Percentiles rank a stretch among this genome's conserved stretches.
These are phyloP conservation scores for Yponomeuta sedellus DNA, from an alignment of 2,888 invertebrate genomes.

Conservation along the genomic window DNA sequence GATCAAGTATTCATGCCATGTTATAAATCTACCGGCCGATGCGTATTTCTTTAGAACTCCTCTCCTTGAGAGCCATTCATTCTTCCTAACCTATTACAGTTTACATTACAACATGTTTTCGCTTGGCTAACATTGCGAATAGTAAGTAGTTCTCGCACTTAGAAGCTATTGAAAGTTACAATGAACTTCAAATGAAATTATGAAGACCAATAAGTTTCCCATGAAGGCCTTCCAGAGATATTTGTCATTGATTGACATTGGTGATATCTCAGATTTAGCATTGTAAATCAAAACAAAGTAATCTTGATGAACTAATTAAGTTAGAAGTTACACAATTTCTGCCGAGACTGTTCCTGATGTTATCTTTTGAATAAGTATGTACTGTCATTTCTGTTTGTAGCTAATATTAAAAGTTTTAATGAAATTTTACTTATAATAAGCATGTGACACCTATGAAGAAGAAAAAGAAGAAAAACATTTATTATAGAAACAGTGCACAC, in stretches of 20 bases:
- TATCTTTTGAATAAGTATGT: neutral
- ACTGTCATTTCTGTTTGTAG: no score
- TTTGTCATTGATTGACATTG: slow-evolving; percentile 24
- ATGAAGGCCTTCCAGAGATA: neutral
- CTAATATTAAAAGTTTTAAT: no score
- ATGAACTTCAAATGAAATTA: neutral
- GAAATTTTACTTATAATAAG: no score
- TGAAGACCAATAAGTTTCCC: neutral
- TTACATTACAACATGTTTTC: neutral
- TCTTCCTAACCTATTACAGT: neutral
- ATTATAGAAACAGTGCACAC: no score
- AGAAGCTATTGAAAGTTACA: neutral
- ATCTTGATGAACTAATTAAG: neutral
- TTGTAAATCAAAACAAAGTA: neutral
- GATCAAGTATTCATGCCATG: neutral
- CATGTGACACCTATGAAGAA: no score
- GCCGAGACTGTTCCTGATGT: no score
- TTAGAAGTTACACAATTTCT: no score
- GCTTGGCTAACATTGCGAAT: neutral
- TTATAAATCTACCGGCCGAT: neutral
- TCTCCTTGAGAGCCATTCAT: neutral
- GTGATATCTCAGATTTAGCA: slow-evolving; percentile 1
- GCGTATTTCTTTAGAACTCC: neutral
- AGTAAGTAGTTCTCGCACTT: neutral
- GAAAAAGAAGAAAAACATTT: no score